Percentiles rank a stretch among this genome's conserved stretches.
Evolutionary conservation across 53 echinoderm and acorn worm species (phyloP).

Genomic region (Stichopus horrens): DNA sequence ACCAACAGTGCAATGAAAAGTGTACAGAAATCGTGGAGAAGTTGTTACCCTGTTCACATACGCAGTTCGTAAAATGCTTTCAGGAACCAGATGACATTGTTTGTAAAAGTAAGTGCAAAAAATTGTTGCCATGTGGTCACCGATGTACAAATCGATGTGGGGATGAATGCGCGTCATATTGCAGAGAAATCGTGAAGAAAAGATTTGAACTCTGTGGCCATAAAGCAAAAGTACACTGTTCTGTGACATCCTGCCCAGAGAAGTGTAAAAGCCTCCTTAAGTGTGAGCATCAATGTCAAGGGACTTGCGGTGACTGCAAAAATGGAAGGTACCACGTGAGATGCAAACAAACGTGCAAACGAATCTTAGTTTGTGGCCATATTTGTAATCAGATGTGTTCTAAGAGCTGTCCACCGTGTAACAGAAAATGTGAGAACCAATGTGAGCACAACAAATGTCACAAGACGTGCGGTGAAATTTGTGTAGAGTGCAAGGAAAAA

Average conservation of each 20-base stretch:
- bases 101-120: conserved; percentile 51
- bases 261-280: conserved; percentile 41
- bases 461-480: conserved; percentile 51
- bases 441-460: conserved; percentile 57
- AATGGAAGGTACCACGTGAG: conserved; percentile 46
- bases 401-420: conserved; percentile 62
- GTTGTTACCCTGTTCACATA: conserved; percentile 12
- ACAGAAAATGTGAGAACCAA: conserved; percentile 43
- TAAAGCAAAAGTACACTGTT: conserved; percentile 50
- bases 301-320: conserved; percentile 60
- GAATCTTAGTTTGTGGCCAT: conserved; percentile 71
- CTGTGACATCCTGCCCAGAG: conserved; percentile 25
- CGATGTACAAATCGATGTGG: conserved; percentile 25
- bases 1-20: conserved; percentile 47
- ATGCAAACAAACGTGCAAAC: conserved; percentile 57
- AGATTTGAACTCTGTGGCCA: conserved; percentile 67
- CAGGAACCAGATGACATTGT: neutral
- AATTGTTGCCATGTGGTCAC: conserved; percentile 65
- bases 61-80: neutral
- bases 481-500: conserved; percentile 50
- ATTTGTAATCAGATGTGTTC: conserved; percentile 54
- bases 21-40: conserved; percentile 44
- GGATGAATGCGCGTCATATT: conserved; percentile 21
- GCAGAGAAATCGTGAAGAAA: conserved; percentile 44
- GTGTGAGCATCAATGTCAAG: conserved; percentile 72